phyloP scores from a whole-genome alignment of 2,113 vertebrate genomes.

The Podocnemis expansa region DNA sequence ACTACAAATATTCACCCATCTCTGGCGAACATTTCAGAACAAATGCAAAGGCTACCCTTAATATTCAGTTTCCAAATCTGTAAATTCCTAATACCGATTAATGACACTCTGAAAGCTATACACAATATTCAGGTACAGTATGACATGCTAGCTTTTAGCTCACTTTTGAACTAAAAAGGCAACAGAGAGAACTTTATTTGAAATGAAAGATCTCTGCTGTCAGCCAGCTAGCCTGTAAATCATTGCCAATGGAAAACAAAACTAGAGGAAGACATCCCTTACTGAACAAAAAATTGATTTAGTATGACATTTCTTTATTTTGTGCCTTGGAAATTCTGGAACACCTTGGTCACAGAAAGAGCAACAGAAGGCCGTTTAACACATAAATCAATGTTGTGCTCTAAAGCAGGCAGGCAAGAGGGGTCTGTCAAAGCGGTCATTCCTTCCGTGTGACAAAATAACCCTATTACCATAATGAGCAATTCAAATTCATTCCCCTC shows the following conservation, averaged over 20 bases:
- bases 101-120: neutral
- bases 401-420: neutral
- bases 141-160: neutral
- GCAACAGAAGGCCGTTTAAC: neutral
- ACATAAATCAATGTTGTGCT: neutral
- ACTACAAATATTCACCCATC: neutral
- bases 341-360: neutral
- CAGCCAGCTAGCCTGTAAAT: neutral
- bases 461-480: neutral
- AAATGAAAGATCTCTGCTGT: neutral
- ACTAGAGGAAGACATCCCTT: neutral
- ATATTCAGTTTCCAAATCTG: neutral
- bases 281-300: neutral
- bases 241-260: neutral
- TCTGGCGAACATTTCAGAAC: neutral
- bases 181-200: neutral
- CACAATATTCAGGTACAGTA: neutral
- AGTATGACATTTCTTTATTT: neutral
- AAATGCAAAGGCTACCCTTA: neutral
- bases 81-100: neutral
- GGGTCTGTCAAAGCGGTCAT: neutral
- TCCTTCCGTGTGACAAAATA: neutral
- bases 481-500: rapidly evolving
- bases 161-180: neutral
- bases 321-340: neutral